A percentile compares a stretch with the other conserved stretches of the same genome.
These are phyloP conservation scores for Halcyon badia DNA, from an alignment of 2,797 vertebrate species.

Conservation along the genomic window DNA sequence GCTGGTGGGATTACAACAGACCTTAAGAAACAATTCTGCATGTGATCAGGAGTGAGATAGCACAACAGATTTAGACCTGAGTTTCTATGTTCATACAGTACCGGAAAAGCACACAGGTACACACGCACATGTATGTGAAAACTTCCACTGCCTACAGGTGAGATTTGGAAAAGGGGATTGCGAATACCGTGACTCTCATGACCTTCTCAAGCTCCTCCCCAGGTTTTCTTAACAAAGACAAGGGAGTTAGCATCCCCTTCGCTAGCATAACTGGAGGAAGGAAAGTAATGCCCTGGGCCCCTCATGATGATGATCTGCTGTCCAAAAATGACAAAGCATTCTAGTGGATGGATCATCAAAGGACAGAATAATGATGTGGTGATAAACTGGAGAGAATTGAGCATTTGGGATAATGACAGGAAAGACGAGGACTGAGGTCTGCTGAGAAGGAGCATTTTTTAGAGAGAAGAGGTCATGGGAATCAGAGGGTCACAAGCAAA, in stretches of 20 bases:
- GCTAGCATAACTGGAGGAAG: neutral
- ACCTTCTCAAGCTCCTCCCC: neutral
- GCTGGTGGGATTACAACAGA: neutral
- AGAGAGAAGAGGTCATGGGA: constrained; percentile 51
- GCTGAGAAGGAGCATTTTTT: constrained; percentile 21
- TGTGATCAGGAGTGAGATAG: neutral
- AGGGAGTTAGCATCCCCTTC: neutral
- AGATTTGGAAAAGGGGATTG: neutral
- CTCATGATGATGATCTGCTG: neutral
- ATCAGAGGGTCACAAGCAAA: constrained; percentile 22
- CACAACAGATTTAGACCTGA: neutral
- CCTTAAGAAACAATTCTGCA: neutral
- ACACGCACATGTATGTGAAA: neutral
- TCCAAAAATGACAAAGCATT: neutral
- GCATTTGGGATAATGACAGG: neutral
- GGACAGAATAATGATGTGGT: neutral
- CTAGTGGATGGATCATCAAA: neutral
- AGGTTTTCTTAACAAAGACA: neutral
- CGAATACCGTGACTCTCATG: neutral
- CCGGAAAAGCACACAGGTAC: neutral
- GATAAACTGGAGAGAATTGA: neutral
- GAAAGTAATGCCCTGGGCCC: neutral
- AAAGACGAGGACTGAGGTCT: constrained; percentile 27
- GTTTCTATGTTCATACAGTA: neutral
- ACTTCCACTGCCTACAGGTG: neutral